These are phyloP conservation scores for Cryptocheilus praepositus DNA, from an alignment of 2,888 invertebrate species.

Conservation along the genomic window DNA sequence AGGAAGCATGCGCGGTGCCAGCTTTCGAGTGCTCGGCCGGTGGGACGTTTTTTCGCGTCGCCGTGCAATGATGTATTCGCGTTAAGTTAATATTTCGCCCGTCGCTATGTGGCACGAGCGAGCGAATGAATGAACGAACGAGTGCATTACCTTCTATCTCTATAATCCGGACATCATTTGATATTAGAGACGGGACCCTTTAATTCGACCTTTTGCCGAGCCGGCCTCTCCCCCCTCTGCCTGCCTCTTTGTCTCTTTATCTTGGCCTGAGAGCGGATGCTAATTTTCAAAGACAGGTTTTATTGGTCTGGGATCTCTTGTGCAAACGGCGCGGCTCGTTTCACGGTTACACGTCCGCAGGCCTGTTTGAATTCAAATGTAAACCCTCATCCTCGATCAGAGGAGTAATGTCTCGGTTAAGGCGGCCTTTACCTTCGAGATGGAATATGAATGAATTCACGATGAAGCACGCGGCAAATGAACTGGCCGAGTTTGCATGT, in stretches of 20 bases:
- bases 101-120: too few relatives aligned
- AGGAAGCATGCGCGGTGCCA: too few relatives aligned
- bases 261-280: slow-evolving; percentile 5
- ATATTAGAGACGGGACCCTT: background rate
- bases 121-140: too few relatives aligned
- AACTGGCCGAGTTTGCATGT: slow-evolving; percentile 41
- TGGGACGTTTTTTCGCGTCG: too few relatives aligned
- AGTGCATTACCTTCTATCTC: slow-evolving; percentile 6
- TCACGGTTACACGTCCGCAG: slow-evolving; percentile 24
- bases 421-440: slow-evolving; percentile 36
- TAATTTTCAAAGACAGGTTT: slow-evolving; percentile 37
- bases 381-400: slow-evolving; percentile 42
- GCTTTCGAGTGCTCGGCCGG: too few relatives aligned
- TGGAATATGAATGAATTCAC: slow-evolving; percentile 50
- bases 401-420: slow-evolving; percentile 44
- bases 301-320: slow-evolving; percentile 19
- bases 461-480: slow-evolving; percentile 40
- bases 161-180: slow-evolving; percentile 4
- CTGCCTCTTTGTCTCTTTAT: background rate
- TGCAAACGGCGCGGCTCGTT: slow-evolving; percentile 26
- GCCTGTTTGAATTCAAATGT: slow-evolving; percentile 41
- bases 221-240: background rate
- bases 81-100: too few relatives aligned
- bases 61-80: too few relatives aligned
- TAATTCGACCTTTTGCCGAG: too few relatives aligned